Evolutionary conservation across 1,140 invertebrate genomes (phyloP), one percentile per base, ranked within the genome.

Genomic region (Caenorhabditis latens): DNA sequence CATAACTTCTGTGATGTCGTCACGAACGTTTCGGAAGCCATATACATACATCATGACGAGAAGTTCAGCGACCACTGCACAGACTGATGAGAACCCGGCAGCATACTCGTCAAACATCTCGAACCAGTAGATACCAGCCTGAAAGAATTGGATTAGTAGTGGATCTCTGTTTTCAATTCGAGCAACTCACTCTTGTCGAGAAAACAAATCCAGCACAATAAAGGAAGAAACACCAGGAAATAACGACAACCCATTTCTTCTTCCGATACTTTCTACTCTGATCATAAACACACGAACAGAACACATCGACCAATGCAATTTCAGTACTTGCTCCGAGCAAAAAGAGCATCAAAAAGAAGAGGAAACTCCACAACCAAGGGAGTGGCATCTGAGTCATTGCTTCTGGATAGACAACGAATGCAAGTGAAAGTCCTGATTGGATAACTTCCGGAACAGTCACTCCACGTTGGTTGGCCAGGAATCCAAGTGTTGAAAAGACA

Each of bases 401-500:
- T 86, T 93, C 92, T 16, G 93, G 93, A 83, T 93, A 93, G 1
- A 91, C 93, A 46, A 91, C 88, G 79, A 90, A 90, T 21, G 90
- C 90, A 24, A 90, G 67, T 3, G 50, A 89, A 0, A 48, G 84
- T 95, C 95, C 91, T 86, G 94, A 94, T 87, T 94, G 94, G 2
- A 95, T 95, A 8, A 95, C 95, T 50, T 94, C 91, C 2, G 91
- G 93, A 4, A 95, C 94, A 24, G 93, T 88, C 4, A 93, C 92
- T 57, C 93, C 89, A 75, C 92, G 90, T 24, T 91, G 58, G 16
- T 86, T 75, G n/a, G 95, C 94, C 90, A 95, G 94, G 90, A 95
- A 94, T 53, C 95, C 95, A 85, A 95, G 91, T 87, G 95, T 95
- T 0, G 94, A 94, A 90, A 95, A 95, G 0, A 95, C 95, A 11